These are phyloP conservation scores for Pegoplata infirma DNA, from an alignment of 2,888 invertebrate genomes.

Conservation along the genomic window DNA sequence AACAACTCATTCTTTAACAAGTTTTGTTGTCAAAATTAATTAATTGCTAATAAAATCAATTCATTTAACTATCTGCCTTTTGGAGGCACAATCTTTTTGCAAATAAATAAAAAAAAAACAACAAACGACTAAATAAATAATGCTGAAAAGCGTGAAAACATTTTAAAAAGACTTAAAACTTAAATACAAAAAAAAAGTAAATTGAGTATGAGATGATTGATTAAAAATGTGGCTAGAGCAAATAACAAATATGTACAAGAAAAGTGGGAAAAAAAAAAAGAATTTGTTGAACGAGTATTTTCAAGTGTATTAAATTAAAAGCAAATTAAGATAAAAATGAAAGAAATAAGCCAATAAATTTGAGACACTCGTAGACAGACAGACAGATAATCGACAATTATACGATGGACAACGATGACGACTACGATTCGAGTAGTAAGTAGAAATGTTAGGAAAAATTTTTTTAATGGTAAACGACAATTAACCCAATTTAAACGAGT, in stretches of 20 bases:
- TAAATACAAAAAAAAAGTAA: constrained; percentile 40
- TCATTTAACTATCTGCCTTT: neutral
- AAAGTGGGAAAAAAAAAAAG: constrained; percentile 7
- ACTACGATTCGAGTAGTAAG: neutral
- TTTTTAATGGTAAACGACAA: constrained; percentile 36
- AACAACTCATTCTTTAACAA: too few relatives aligned
- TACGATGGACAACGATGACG: neutral
- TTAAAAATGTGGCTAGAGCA: constrained; percentile 47
- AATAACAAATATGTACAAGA: constrained; percentile 2
- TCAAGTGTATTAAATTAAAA: constrained; percentile 57
- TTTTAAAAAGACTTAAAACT: constrained; percentile 47
- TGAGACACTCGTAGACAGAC: neutral
- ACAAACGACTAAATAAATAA: constrained; percentile 26
- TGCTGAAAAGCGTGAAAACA: constrained; percentile 55
- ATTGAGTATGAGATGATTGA: constrained; percentile 60
- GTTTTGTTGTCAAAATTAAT: too few relatives aligned
- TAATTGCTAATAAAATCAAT: too few relatives aligned
- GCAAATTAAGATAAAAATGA: constrained; percentile 56
- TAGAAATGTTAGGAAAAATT: neutral
- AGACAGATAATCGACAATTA: too few relatives aligned
- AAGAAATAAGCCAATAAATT: neutral
- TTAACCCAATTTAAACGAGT: constrained; percentile 54
- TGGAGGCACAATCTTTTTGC: neutral
- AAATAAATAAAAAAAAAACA: neutral
- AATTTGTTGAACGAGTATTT: constrained; percentile 21